A percentile compares a stretch with the other conserved stretches of the same genome.
phyloP scores from a whole-genome alignment of 1,140 invertebrate species.

The Olivierus martensii region DNA sequence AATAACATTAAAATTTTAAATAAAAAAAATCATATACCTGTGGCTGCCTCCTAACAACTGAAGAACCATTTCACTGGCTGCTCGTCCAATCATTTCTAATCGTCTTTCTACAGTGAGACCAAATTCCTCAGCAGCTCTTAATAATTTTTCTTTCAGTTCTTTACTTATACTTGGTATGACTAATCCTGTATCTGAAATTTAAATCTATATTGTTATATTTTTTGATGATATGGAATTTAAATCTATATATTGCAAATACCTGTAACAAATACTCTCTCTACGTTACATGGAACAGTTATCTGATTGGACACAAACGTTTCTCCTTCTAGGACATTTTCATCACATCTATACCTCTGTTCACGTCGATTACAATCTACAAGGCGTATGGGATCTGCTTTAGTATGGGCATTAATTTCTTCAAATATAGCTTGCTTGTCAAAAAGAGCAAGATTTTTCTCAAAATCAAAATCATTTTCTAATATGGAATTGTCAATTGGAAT shows the following conservation, averaged over 20 bases:
- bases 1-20: neutral
- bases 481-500: slow-evolving; percentile 40
- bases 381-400: slow-evolving; percentile 50
- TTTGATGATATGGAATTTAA: no score
- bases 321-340: slow-evolving; percentile 66
- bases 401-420: slow-evolving; percentile 52
- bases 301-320: slow-evolving; percentile 48
- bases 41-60: slow-evolving; percentile 58
- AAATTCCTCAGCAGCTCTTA: slow-evolving; percentile 45
- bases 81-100: slow-evolving; percentile 57
- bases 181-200: slow-evolving; percentile 47
- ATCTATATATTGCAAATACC: no score
- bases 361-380: slow-evolving; percentile 27
- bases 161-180: slow-evolving; percentile 58
- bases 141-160: slow-evolving; percentile 47
- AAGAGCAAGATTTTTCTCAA: slow-evolving; percentile 80
- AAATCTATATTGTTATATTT: no score
- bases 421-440: slow-evolving; percentile 64
- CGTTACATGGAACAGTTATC: slow-evolving; percentile 50
- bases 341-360: slow-evolving; percentile 47
- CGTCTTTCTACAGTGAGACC: slow-evolving; percentile 52
- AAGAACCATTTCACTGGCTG: slow-evolving; percentile 59
- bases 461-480: slow-evolving; percentile 67
- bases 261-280: slow-evolving; percentile 55
- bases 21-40: slow-evolving; percentile 25